phyloP scores from a whole-genome alignment of 2,797 vertebrate species.

The Notamacropus eugenii region DNA sequence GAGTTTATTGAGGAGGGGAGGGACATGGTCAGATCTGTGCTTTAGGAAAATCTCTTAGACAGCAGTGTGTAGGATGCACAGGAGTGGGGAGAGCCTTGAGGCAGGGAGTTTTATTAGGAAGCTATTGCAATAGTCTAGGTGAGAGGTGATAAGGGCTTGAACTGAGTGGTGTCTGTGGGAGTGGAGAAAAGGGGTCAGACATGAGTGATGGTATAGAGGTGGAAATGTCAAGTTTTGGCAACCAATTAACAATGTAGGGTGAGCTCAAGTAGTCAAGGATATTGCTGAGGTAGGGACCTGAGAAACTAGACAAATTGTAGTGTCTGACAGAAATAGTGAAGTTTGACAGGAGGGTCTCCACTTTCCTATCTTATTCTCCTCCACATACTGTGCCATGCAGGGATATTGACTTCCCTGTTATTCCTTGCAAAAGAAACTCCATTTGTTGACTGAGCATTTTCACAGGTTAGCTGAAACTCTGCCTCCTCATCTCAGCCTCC shows the following conservation, averaged over 20 bases:
- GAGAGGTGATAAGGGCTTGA: background rate
- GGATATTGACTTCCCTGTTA: background rate
- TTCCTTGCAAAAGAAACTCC: background rate
- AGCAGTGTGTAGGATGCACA: background rate
- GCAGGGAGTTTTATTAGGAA: background rate
- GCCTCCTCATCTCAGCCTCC: background rate
- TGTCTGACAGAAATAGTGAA: background rate
- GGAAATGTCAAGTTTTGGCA: background rate
- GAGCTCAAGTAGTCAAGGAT: background rate
- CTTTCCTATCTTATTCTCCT: background rate
- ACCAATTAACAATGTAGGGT: background rate
- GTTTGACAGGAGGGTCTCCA: background rate
- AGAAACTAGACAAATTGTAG: background rate
- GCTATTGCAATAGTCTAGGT: background rate
- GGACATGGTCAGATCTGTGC: background rate
- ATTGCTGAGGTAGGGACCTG: background rate
- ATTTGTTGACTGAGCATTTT: background rate
- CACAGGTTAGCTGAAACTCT: background rate
- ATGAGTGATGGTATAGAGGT: background rate
- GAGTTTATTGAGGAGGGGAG: background rate
- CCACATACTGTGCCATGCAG: background rate
- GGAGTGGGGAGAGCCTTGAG: background rate
- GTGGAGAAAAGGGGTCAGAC: background rate
- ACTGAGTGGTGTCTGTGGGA: background rate
- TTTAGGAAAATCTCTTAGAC: background rate